A percentile compares a stretch with the other conserved stretches of the same genome.
These are phyloP conservation scores for Lissonota sp. DNA, from an alignment of 2,888 invertebrate genomes.

Conservation along the genomic window DNA sequence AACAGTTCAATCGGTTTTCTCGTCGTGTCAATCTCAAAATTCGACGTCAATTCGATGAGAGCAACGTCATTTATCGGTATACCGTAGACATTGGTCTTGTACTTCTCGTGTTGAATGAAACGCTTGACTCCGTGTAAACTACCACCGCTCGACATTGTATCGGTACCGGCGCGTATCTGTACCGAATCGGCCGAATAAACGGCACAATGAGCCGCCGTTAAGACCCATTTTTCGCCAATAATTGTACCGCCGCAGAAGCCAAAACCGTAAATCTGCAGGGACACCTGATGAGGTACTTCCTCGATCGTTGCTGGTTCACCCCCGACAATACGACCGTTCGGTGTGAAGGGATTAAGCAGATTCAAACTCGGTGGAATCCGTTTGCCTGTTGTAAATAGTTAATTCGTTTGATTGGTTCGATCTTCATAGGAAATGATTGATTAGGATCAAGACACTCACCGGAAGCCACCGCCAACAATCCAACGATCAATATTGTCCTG, in stretches of 20 bases:
- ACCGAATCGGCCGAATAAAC: constrained; percentile 50
- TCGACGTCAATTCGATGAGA: constrained; percentile 84
- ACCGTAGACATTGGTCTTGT: constrained; percentile 80
- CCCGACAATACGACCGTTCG: constrained; percentile 84
- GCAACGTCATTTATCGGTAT: constrained; percentile 84
- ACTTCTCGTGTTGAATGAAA: constrained; percentile 85
- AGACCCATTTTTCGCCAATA: constrained; percentile 83
- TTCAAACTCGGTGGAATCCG: constrained; percentile 81
- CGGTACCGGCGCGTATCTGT: constrained; percentile 83
- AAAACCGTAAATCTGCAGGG: constrained; percentile 82
- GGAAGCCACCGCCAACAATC: constrained; percentile 26
- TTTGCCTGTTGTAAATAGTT: constrained; percentile 80
- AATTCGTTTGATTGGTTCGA: too few relatives aligned
- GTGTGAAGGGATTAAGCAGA: constrained; percentile 82
- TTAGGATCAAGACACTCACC: constrained; percentile 54
- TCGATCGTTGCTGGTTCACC: constrained; percentile 84
- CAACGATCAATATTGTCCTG: constrained; percentile 49
- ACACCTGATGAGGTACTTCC: constrained; percentile 85
- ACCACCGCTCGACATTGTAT: constrained; percentile 84
- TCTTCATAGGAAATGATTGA: too few relatives aligned
- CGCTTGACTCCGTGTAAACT: constrained; percentile 83
- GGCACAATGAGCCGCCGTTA: constrained; percentile 87
- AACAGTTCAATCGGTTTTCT: constrained; percentile 84
- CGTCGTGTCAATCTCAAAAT: constrained; percentile 84
- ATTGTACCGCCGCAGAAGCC: constrained; percentile 86